These are phyloP conservation scores for Coregonus suidteri DNA, from an alignment of 2,797 vertebrate species.

Conservation along the genomic window DNA sequence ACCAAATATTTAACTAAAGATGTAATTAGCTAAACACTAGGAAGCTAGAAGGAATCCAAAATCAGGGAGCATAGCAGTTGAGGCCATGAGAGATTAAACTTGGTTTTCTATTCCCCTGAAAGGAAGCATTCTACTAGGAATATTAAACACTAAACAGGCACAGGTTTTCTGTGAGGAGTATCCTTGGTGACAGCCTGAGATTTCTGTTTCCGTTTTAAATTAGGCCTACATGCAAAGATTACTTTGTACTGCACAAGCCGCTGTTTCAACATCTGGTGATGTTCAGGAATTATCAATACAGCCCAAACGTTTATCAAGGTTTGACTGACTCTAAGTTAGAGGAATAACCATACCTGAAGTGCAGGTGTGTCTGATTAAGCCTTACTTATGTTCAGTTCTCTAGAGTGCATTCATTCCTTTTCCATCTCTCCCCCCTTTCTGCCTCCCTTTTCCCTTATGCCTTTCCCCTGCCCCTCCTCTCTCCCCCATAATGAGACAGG, in stretches of 20 bases:
- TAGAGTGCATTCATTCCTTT: not conserved
- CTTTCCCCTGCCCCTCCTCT: not conserved
- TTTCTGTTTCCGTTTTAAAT: not conserved
- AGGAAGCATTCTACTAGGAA: not conserved
- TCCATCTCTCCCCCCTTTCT: not conserved
- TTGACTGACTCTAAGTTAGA: not conserved
- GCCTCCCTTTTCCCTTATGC: not conserved
- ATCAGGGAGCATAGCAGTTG: not conserved
- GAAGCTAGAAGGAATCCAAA: not conserved
- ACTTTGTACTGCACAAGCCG: not conserved
- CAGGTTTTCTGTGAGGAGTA: not conserved
- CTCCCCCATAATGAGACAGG: slow-evolving; percentile 51
- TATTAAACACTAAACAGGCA: not conserved
- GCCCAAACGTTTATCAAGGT: not conserved
- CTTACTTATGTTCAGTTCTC: not conserved
- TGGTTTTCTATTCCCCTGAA: not conserved
- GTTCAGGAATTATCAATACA: not conserved
- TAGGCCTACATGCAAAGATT: not conserved
- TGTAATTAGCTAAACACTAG: not conserved
- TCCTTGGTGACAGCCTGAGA: not conserved
- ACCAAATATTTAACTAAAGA: no score
- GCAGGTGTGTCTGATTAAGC: not conserved
- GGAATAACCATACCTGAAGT: not conserved
- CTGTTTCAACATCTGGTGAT: not conserved
- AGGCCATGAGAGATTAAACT: not conserved